Percentiles rank a stretch among this genome's conserved stretches.
phyloP scores from a whole-genome alignment of 2,888 invertebrate genomes.

The Drosophila colorata region DNA sequence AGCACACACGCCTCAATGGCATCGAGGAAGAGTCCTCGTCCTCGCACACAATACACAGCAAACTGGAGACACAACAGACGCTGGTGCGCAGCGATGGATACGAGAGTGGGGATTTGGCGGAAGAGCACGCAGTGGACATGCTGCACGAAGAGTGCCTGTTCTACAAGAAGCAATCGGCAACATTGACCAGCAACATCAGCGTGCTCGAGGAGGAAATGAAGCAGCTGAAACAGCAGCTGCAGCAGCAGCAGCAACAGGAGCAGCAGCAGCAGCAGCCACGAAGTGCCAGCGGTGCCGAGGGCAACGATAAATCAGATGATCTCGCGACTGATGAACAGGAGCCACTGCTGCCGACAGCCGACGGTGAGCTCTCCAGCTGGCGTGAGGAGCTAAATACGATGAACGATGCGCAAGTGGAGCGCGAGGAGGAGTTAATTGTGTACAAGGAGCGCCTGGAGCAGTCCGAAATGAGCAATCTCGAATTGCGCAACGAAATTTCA shows the following conservation, averaged over 20 bases:
- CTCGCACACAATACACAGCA: constrained; percentile 33
- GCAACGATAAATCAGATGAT: not conserved
- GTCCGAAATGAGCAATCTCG: constrained; percentile 80
- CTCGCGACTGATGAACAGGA: constrained; percentile 4
- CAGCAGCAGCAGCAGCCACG: constrained; percentile 8
- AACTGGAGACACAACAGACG: constrained; percentile 55
- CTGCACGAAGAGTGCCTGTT: constrained; percentile 80
- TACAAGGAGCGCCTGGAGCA: constrained; percentile 84
- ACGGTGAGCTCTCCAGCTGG: constrained; percentile 35
- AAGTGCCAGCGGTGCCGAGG: constrained; percentile 15
- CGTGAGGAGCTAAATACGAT: constrained; percentile 76
- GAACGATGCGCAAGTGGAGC: constrained; percentile 76
- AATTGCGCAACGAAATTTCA: constrained; percentile 81
- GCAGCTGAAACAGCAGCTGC: constrained; percentile 53
- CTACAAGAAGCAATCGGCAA: constrained; percentile 68
- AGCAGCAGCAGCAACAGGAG: constrained; percentile 10
- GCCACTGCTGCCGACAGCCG: not conserved
- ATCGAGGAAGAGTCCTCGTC: constrained; percentile 36
- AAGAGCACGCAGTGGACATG: constrained; percentile 76
- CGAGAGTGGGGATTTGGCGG: constrained; percentile 26
- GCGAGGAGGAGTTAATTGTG: constrained; percentile 84
- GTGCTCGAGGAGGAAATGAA: constrained; percentile 69
- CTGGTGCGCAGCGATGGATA: constrained; percentile 27
- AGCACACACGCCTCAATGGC: constrained; percentile 38
- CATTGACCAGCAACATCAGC: constrained; percentile 61